Evolutionary conservation across 1,140 invertebrate genomes (phyloP).

Genomic region (Idris sp.): DNA sequence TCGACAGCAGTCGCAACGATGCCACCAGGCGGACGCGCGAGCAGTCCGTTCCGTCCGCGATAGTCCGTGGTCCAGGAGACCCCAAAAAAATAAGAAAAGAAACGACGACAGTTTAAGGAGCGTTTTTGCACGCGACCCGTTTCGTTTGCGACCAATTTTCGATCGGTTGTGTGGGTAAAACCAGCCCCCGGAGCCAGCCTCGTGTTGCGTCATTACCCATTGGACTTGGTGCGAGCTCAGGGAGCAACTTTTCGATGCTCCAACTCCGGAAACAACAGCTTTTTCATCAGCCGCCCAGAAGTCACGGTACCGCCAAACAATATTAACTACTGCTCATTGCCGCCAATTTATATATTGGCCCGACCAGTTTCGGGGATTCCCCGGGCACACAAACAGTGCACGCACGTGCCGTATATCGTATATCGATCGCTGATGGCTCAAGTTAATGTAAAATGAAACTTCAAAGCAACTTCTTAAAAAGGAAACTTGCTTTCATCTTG

Average conservation of each 20-base stretch:
- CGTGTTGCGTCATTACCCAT: too few relatives aligned
- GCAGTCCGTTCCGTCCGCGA: conserved; percentile 64
- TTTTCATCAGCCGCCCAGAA: conserved; percentile 22
- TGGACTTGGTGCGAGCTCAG: conserved; percentile 13
- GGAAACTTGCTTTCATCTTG: too few relatives aligned
- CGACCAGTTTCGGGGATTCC: conserved; percentile 13
- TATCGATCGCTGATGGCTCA: conserved; percentile 34
- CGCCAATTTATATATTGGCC: too few relatives aligned
- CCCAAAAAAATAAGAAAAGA: too few relatives aligned
- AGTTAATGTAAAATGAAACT: too few relatives aligned
- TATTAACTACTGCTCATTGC: background rate
- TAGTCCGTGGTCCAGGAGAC: conserved; percentile 46
- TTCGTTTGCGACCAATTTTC: too few relatives aligned
- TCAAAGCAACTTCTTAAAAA: too few relatives aligned
- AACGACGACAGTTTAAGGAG: too few relatives aligned
- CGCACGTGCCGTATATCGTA: conserved; percentile 40
- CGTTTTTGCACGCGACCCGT: too few relatives aligned
- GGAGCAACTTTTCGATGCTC: conserved; percentile 56
- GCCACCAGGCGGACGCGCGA: conserved; percentile 75
- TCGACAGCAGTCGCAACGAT: conserved; percentile 73
- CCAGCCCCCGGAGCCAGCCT: too few relatives aligned
- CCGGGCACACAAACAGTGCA: conserved; percentile 15
- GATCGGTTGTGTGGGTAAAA: conserved; percentile 1
- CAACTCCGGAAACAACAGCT: conserved; percentile 44
- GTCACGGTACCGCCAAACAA: conserved; percentile 49